A percentile compares a stretch with the other conserved stretches of the same genome.
Evolutionary conservation across 2,113 vertebrate species (phyloP).

Genomic region (Oncorhynchus keta): DNA sequence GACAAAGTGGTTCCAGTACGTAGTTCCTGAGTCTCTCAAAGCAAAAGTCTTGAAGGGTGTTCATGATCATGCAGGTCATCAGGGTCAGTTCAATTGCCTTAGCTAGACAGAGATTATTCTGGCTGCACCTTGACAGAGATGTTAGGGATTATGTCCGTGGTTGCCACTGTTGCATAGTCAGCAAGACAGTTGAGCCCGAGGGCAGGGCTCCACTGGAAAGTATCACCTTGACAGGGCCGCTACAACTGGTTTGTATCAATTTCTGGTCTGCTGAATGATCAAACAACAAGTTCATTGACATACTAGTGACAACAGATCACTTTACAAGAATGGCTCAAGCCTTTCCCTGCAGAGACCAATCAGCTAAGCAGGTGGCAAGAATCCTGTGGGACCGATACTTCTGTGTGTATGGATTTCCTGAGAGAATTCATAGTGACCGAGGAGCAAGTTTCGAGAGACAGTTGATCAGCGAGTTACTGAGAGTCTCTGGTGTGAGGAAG

Average conservation of each 20-base stretch:
- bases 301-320: slow-evolving; percentile 9
- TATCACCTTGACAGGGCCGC: not conserved
- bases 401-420: slow-evolving; percentile 10
- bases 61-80: no score
- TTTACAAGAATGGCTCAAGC: slow-evolving; percentile 15
- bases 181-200: not conserved
- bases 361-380: not conserved
- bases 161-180: no score
- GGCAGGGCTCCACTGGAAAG: slow-evolving; percentile 2
- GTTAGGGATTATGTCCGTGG: no score
- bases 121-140: no score
- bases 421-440: slow-evolving; percentile 7
- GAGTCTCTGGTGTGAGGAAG: not conserved
- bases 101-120: no score
- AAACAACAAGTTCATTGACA: not conserved
- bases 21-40: no score
- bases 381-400: slow-evolving; percentile 8
- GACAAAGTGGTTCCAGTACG: no score
- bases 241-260: slow-evolving; percentile 6
- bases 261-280: slow-evolving; percentile 6
- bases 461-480: not conserved
- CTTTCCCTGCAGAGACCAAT: not conserved
- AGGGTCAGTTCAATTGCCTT: no score
- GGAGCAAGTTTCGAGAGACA: no score
- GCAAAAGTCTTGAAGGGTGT: no score